phyloP scores from a whole-genome alignment of 1,140 invertebrate genomes.

The Eriosoma lanigerum region DNA sequence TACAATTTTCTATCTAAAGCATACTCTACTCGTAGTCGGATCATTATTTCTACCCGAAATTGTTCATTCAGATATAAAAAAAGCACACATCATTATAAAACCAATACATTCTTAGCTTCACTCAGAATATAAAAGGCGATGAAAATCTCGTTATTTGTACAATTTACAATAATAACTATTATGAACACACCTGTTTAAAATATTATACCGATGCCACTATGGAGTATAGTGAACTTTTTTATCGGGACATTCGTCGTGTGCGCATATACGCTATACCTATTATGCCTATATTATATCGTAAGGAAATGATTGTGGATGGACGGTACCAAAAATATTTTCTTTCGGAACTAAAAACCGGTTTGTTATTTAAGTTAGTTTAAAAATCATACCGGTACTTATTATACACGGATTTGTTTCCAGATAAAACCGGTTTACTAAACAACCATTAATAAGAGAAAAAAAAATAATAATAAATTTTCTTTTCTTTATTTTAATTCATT shows the following conservation, averaged over 20 bases:
- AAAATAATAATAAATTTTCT: conserved; percentile 37
- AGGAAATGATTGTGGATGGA: conserved; percentile 30
- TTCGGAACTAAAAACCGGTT: conserved; percentile 57
- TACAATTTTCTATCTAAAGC: too few relatives aligned
- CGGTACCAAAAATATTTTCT: conserved; percentile 53
- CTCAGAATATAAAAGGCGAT: too few relatives aligned
- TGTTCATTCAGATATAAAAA: too few relatives aligned
- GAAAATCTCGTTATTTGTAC: too few relatives aligned
- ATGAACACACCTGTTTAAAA: neutral
- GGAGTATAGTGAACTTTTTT: conserved; percentile 18
- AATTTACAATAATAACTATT: neutral
- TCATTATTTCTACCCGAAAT: too few relatives aligned
- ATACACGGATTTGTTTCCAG: conserved; percentile 34
- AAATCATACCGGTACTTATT: conserved; percentile 52
- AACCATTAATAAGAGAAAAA: conserved; percentile 47
- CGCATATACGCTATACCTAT: too few relatives aligned
- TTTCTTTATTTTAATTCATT: conserved; percentile 48
- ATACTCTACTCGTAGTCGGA: too few relatives aligned
- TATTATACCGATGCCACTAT: neutral
- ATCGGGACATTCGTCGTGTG: neutral
- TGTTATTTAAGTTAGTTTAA: conserved; percentile 64
- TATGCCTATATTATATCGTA: neutral
- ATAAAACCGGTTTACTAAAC: conserved; percentile 41
- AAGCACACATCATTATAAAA: too few relatives aligned
- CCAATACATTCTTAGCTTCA: too few relatives aligned